Conservation (phyloP, 2,888 invertebrate species). For the Ormyrus thymus region DNA sequence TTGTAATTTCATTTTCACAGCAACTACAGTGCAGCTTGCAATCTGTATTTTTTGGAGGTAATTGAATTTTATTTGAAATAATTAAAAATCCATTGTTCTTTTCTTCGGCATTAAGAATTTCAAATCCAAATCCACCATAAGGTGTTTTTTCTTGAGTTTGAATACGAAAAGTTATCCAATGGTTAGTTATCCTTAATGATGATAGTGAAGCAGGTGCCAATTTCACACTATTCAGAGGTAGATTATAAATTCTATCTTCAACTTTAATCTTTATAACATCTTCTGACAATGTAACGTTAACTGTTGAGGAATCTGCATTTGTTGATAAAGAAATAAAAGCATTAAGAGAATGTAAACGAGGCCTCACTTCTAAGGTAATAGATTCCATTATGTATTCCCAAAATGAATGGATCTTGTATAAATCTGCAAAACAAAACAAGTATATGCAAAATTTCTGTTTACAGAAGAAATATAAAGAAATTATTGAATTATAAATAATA, state of each 20-base stretch:
- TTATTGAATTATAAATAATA: too few species aligned
- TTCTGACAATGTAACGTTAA: constrained; percentile 65
- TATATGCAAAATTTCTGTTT: too few species aligned
- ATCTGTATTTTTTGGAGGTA: constrained; percentile 59
- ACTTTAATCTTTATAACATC: constrained; percentile 63
- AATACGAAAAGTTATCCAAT: constrained; percentile 70
- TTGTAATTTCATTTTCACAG: constrained; percentile 66
- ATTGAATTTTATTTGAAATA: constrained; percentile 49
- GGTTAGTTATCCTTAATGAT: constrained; percentile 62
- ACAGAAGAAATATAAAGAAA: too few species aligned
- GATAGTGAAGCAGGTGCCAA: constrained; percentile 68
- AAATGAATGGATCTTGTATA: not conserved
- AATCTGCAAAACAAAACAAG: constrained; percentile 25
- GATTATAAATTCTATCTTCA: constrained; percentile 59
- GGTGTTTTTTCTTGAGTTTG: constrained; percentile 66
- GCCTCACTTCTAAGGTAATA: constrained; percentile 69
- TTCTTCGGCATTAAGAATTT: constrained; percentile 61
- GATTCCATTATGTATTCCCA: constrained; percentile 50
- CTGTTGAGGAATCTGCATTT: constrained; percentile 56
- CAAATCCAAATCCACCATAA: constrained; percentile 68
- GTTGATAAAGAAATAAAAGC: constrained; percentile 65
- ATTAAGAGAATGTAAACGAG: constrained; percentile 68
- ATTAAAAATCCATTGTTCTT: constrained; percentile 43
- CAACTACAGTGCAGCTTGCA: constrained; percentile 64
- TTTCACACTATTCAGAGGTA: constrained; percentile 63